These are phyloP conservation scores for Nowickia ferox DNA, from an alignment of 2,888 invertebrate species.

Conservation along the genomic window DNA sequence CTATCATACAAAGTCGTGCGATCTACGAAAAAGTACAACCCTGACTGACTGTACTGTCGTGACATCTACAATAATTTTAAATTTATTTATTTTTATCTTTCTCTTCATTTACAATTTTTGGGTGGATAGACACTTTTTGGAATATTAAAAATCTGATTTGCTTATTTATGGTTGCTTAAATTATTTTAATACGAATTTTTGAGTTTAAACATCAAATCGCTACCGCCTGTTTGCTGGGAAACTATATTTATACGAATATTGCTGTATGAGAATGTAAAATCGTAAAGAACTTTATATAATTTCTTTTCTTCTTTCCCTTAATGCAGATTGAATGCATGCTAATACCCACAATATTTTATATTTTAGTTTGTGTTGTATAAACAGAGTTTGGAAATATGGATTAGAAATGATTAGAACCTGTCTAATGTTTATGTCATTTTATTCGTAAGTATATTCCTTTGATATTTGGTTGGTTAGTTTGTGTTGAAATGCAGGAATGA, in stretches of 20 bases:
- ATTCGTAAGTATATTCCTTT: conserved; percentile 4
- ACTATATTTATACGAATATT: not conserved
- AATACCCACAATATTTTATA: conserved; percentile 4
- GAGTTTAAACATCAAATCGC: no score
- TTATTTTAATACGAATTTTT: no score
- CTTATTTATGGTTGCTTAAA: no score
- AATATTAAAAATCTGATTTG: no score
- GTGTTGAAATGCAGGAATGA: not conserved
- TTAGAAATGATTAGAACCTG: conserved; percentile 35
- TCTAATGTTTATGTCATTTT: conserved; percentile 17
- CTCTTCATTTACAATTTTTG: no score
- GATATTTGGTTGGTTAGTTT: conserved; percentile 8
- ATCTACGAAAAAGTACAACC: no score
- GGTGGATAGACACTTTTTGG: no score
- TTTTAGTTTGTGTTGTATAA: not conserved
- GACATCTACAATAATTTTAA: no score
- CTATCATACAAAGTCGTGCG: no score
- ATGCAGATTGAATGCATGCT: conserved; percentile 33
- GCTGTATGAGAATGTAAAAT: conserved; percentile 50
- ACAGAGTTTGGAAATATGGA: conserved; percentile 46
- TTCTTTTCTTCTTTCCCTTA: conserved; percentile 30
- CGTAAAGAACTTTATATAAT: conserved; percentile 56
- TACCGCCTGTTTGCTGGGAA: no score
- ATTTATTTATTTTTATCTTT: no score
- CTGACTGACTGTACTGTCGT: no score